Base-by-base conservation (phyloP, 2,888 invertebrate genomes). In the Eristalis pertinax region DNA sequence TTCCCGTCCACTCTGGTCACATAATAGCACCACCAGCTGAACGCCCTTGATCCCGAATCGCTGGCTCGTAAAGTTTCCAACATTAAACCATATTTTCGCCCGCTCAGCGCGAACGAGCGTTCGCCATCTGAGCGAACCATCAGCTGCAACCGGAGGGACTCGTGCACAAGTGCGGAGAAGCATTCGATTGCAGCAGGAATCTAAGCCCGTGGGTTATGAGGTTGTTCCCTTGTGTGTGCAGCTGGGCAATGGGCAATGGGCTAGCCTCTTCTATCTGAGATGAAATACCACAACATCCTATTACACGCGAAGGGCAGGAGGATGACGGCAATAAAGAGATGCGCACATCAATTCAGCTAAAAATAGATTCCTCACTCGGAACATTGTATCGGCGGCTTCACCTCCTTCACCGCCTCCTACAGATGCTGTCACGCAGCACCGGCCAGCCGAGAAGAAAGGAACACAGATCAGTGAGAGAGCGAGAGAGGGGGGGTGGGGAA, bases 141-240 rank as follows among this genome's bases (percentile, higher is more conserved):
- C 13, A 72, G 72, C 67, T 67, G 50, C 70, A 63, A 10, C 72
- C 38, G 38, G 38, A 38, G 38, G 38, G 13, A 38, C 38, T 38
- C 38, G 50, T 19, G 50, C 50, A 50, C 50, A 19, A 19, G 50
- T 19, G 19, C 50, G 19, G 50, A 50, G 50, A 50, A 19, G 2
- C 8, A 19, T 56, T 41, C 29, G 13, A 38, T 15, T 75, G 62
- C 29, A 79, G 56, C 50, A 75, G 72, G 84, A 58, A 80, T 76
- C 80, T 80, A 80, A 84, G 72, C 72, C 76, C 68, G 84, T 84
- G 84, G 80, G 80, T 76, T 84, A 84, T 84, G 79, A 69, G 64
- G 50, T 58, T 79, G 41, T 22, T 58, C 19, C 22, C 24, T n/a
- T n/a, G n/a, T n/a, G 32, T 35, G 11, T 13, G 65, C 79, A 67